phyloP scores from a whole-genome alignment of 2,888 invertebrate genomes.

The Tetranychus piercei region DNA sequence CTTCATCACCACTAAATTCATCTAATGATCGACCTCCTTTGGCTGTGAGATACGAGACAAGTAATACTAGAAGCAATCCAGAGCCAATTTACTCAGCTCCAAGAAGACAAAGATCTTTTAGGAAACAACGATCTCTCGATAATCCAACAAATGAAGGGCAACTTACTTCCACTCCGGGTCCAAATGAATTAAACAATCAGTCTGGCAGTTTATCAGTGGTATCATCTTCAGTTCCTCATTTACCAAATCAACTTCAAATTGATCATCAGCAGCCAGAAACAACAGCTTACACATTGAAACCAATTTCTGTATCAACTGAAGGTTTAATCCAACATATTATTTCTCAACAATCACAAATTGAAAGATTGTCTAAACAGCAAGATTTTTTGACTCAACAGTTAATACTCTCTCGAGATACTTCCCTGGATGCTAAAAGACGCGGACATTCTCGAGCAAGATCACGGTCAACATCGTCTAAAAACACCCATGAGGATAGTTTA shows the following conservation, averaged over 20 bases:
- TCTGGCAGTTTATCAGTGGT: background rate
- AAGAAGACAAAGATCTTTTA: background rate
- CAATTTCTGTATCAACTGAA: constrained; percentile 4
- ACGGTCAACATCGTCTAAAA: background rate
- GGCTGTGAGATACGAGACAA: background rate
- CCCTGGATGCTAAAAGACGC: background rate
- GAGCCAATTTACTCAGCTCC: background rate
- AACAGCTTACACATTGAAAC: background rate
- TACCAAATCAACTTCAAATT: background rate
- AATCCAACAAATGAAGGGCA: background rate
- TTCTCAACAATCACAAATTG: background rate
- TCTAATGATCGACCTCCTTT: constrained; percentile 4
- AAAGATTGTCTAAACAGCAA: background rate
- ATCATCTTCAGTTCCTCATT: background rate
- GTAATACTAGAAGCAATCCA: background rate
- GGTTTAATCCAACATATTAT: constrained; percentile 5
- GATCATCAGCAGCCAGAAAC: background rate
- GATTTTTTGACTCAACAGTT: constrained; percentile 1
- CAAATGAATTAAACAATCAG: background rate
- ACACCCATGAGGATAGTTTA: background rate
- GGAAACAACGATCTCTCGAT: background rate
- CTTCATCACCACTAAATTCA: background rate
- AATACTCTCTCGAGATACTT: background rate
- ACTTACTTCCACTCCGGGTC: background rate
- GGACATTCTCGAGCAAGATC: background rate